Evolutionary conservation across 2,888 invertebrate genomes (phyloP), one percentile per base, ranked within the genome.

Genomic region (Drosophila kokeensis): DNA sequence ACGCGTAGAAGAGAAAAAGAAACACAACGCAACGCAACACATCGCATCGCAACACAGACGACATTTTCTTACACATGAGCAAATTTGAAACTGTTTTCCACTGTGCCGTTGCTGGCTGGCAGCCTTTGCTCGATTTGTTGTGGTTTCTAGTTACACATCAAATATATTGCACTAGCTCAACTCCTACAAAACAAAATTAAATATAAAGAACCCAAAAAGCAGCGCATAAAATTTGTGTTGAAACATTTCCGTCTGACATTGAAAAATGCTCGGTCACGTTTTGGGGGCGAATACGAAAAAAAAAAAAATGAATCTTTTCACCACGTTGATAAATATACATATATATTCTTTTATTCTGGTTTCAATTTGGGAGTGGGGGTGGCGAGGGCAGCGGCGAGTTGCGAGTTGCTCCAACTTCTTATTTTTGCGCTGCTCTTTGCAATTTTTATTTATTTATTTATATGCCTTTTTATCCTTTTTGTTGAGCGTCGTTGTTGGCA

Each of bases 221-320:
- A 32, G 75, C 80, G 80, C 80, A 66, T 64, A 77, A 73, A 58
- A 69, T 73, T 73, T 74, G 80, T 69, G 74, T 65, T 79, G 76
- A 59, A 79, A 77, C 64, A 81, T 78, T 92, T 91, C 83, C 87
- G 91, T 92, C 93, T 93, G 92, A 93, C 93, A 93, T 93, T 93
- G 93, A 92, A 92, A 92, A 93, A 92, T 92, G 92, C 92, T 90
- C 90, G 92, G 93, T 93, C 92, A 93, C 92, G 92, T 93, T 92
- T 93, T 92, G 61, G 88, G 89, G 87, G 89, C 81, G 71, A 63
- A 65, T 68, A 69, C 38, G 49, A 50, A 34, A 15, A 48, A 32
- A 61, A 36, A 40, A 48, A 30, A 38, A 32, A 38, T 11, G 40
- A 50, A 27, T 52, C 24, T 50, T 27, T 42, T 50, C 24, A 65